Evolutionary conservation across 2,113 vertebrate species (phyloP).

Genomic region (Pipra filicauda): DNA sequence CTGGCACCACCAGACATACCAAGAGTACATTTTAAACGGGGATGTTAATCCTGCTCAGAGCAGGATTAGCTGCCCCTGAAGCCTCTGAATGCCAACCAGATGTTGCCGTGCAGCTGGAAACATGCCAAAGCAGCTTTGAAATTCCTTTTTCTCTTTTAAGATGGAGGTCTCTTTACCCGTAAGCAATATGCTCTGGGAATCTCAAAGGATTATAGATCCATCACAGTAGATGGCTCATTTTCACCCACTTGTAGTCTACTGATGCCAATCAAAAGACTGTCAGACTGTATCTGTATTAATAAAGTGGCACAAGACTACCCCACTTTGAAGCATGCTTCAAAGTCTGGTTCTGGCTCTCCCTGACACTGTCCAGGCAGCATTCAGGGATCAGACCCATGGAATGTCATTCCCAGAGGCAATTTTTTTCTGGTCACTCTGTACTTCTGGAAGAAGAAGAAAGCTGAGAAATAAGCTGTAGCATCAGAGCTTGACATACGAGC

Average conservation of each 20-base stretch:
- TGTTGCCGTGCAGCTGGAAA: conserved; percentile 51
- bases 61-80: conserved; percentile 60
- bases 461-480: neutral
- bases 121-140: conserved; percentile 47
- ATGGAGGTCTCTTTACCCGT: neutral
- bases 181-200: conserved; percentile 12
- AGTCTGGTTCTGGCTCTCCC: neutral
- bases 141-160: conserved; percentile 43
- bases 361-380: neutral
- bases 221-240: conserved; percentile 49
- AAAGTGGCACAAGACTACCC: neutral
- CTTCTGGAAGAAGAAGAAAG: neutral
- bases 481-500: neutral
- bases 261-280: neutral
- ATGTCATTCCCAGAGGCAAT: neutral
- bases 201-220: neutral
- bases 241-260: neutral
- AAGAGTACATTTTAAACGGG: neutral
- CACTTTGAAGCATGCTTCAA: neutral
- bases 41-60: conserved; percentile 50
- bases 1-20: neutral
- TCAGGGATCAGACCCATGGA: neutral
- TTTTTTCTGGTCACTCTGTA: neutral
- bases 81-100: conserved; percentile 59
- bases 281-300: neutral